These are phyloP conservation scores for Meliscaeva auricollis DNA, from an alignment of 2,888 invertebrate genomes.

Conservation along the genomic window DNA sequence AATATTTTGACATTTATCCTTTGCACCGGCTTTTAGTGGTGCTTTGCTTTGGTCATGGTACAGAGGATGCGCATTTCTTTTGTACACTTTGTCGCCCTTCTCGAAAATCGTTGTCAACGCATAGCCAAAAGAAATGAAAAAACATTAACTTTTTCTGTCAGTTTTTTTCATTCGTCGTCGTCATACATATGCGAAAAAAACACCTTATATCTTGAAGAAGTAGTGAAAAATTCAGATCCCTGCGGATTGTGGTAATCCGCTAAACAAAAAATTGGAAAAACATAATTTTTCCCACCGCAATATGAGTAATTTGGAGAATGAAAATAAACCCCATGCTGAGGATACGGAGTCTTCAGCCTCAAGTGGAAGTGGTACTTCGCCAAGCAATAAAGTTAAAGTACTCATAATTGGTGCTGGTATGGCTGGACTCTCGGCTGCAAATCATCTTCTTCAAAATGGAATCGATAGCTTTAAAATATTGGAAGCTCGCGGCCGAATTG, in stretches of 20 bases:
- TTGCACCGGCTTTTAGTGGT: conserved; percentile 13
- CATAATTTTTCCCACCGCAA: conserved; percentile 4
- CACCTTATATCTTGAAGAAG: conserved; percentile 3
- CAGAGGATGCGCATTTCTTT: conserved; percentile 42
- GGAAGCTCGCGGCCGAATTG: conserved; percentile 92
- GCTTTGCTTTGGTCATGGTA: neutral
- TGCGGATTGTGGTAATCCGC: neutral
- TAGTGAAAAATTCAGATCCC: conserved; percentile 6
- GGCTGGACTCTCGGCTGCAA: conserved; percentile 93
- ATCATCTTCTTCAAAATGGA: conserved; percentile 91
- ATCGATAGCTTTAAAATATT: conserved; percentile 91
- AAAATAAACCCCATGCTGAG: conserved; percentile 74
- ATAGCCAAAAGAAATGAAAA: conserved; percentile 30
- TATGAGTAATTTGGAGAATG: conserved; percentile 78
- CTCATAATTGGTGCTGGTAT: conserved; percentile 92
- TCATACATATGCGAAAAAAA: conserved; percentile 5
- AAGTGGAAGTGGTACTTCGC: conserved; percentile 51
- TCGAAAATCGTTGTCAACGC: neutral
- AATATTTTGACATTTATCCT: conserved; percentile 22
- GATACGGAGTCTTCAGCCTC: conserved; percentile 79
- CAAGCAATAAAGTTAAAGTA: conserved; percentile 86
- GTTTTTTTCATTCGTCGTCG: conserved; percentile 18
- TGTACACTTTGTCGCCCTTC: neutral
- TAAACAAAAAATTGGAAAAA: conserved; percentile 5
- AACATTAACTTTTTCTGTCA: conserved; percentile 39